These are phyloP conservation scores for Oreohelix idahoensis DNA, from an alignment of 1,140 invertebrate genomes.

Conservation along the genomic window DNA sequence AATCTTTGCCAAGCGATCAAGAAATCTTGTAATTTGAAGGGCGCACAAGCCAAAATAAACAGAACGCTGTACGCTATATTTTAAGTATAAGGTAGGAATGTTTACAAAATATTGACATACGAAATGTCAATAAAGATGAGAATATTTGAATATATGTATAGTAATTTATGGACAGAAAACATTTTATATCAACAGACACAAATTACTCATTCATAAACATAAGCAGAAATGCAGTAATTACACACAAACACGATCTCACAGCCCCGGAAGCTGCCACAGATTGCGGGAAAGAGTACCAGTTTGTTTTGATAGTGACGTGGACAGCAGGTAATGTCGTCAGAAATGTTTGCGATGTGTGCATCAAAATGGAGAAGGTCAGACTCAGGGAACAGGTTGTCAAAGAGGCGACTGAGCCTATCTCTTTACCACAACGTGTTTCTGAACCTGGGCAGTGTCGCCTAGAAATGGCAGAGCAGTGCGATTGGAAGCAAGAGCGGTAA, in stretches of 20 bases:
- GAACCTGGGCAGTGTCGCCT: not conserved
- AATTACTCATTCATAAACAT: too few relatives aligned
- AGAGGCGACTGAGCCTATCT: not conserved
- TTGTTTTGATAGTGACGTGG: not conserved
- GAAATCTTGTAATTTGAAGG: too few relatives aligned
- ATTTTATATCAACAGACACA: too few relatives aligned
- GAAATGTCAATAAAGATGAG: too few relatives aligned
- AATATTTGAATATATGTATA: too few relatives aligned
- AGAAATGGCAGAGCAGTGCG: not conserved
- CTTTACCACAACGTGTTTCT: not conserved
- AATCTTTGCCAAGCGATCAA: too few relatives aligned
- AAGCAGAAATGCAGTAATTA: too few relatives aligned
- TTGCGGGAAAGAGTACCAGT: not conserved
- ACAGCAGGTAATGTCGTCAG: not conserved
- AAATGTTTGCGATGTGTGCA: not conserved
- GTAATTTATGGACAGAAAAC: too few relatives aligned
- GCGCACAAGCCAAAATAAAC: too few relatives aligned
- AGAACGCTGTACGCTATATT: too few relatives aligned
- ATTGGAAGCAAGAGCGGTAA: not conserved
- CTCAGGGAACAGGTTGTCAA: not conserved
- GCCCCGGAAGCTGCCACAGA: not conserved
- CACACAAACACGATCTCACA: not conserved
- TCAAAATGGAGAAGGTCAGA: constrained; percentile 5
- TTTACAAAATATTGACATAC: too few relatives aligned
- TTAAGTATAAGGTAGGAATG: too few relatives aligned